Conservation (phyloP, 2,113 vertebrate species). For the Scomber colias region DNA sequence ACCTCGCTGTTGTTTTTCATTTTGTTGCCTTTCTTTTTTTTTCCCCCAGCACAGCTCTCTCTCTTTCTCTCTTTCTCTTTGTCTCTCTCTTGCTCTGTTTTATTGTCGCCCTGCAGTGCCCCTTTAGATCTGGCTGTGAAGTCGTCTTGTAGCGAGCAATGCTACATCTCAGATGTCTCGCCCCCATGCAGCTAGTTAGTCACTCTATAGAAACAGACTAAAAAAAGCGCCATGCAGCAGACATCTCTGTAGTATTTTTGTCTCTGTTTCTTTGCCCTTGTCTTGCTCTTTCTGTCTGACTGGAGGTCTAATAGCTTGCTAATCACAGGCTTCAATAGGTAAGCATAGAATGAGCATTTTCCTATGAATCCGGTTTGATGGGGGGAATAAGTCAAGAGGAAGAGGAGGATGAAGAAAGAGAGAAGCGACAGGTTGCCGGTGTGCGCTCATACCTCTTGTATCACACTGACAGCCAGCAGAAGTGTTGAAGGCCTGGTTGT, state of each 20-base stretch:
- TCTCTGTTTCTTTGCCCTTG: slow-evolving; percentile 26
- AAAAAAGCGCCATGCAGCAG: slow-evolving; percentile 6
- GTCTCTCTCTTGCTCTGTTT: slow-evolving; percentile 33
- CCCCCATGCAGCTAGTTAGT: slow-evolving; percentile 20
- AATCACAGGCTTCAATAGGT: slow-evolving; percentile 66
- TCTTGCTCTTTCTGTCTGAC: slow-evolving; percentile 25
- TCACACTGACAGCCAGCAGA: slow-evolving; percentile 25
- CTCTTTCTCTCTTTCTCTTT: neutral
- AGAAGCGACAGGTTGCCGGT: slow-evolving; percentile 39
- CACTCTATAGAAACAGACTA: slow-evolving; percentile 6
- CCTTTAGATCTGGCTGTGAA: slow-evolving; percentile 50
- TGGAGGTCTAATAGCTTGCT: slow-evolving; percentile 49
- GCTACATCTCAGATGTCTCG: slow-evolving; percentile 39
- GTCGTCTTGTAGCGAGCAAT: slow-evolving; percentile 25
- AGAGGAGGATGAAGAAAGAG: slow-evolving; percentile 20
- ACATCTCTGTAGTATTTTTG: slow-evolving; percentile 4
- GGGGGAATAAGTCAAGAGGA: slow-evolving; percentile 30
- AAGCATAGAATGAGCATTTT: slow-evolving; percentile 56
- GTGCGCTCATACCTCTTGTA: slow-evolving; percentile 20
- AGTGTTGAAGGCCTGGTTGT: slow-evolving; percentile 1
- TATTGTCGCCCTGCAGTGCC: slow-evolving; percentile 62
- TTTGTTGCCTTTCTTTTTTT: slow-evolving; percentile 34
- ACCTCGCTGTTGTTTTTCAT: slow-evolving; percentile 68
- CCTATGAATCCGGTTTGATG: slow-evolving; percentile 38
- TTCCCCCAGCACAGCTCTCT: neutral